Evolutionary conservation across 2,113 vertebrate species (phyloP), one percentile per base, ranked within the genome.

Genomic region (Calypte anna): DNA sequence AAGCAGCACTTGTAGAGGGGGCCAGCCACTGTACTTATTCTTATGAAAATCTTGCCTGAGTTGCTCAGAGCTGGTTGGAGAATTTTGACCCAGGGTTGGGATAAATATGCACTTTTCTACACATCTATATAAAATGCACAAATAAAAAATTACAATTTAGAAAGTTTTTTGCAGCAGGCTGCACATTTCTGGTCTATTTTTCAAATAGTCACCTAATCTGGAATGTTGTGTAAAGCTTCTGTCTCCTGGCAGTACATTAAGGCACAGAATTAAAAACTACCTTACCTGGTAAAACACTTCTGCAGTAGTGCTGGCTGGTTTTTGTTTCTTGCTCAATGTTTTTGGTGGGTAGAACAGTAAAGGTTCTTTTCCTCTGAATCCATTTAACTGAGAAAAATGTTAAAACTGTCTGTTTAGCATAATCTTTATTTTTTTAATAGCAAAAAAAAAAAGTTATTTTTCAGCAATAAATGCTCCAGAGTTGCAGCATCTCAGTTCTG

Each of bases 291-390:
- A 28, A 54, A 66, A 46, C 7, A 27, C 13, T 23, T 40, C 33
- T 46, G 25, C 36, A 21, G 24, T 24, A 61, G 36, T 20, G 10
- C 38, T 81, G 24, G 14, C 28, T 23, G 8, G 30, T 76, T 79
- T 66, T 46, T 2, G 27, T 94, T 97, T 97, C 93, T 96, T 93
- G 72, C 81, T 97, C 85, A 91, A 93, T 94, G 88, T 28, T 33
- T 96, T 97, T 96, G 95, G 94, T 97, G 93, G 93, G 93, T 95
- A 93, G 96, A 96, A 86, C 79, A 95, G 90, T 88, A 95, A 86
- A 66, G 96, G 77, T 83, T 97, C 96, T 94, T 93, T 95, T 90
- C 82, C 96, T 96, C 81, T 94, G 81, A 82, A 96, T 93, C 91
- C 75, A 36, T 7, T 74, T 96, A 97, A 94, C 58, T 33, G 75